Percentiles rank a stretch among this genome's conserved stretches.
These are phyloP conservation scores for Tokudaia tokunoshimensis DNA, from an alignment of 2,797 vertebrate species.

Conservation along the genomic window DNA sequence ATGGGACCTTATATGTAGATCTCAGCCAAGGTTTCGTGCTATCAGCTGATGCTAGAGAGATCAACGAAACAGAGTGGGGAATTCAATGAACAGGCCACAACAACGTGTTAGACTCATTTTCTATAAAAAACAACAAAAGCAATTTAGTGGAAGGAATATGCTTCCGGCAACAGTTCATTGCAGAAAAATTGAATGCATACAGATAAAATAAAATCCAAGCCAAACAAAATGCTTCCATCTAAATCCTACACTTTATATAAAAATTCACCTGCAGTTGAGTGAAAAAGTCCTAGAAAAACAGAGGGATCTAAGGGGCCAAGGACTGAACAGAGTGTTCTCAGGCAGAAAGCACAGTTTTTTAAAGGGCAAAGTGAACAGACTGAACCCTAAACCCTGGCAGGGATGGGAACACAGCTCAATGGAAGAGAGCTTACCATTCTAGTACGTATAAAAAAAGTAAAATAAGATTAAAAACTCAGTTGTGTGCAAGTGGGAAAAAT, in stretches of 20 bases:
- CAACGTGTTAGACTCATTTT: background rate
- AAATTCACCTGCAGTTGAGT: background rate
- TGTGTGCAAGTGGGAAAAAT: background rate
- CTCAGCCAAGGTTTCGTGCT: background rate
- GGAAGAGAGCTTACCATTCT: background rate
- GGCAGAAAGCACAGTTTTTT: background rate
- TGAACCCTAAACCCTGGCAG: background rate
- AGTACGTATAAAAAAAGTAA: background rate
- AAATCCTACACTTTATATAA: background rate
- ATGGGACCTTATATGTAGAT: background rate
- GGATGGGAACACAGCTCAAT: too few species aligned
- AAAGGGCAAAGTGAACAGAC: background rate
- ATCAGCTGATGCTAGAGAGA: background rate
- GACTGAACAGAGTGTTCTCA: accelerated
- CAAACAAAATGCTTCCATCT: background rate
- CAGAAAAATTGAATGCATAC: background rate
- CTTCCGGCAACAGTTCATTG: background rate
- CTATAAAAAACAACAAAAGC: background rate
- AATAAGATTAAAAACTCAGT: too few species aligned
- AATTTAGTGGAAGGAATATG: background rate
- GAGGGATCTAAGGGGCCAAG: too few species aligned
- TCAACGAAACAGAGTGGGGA: too few species aligned
- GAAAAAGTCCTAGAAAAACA: background rate
- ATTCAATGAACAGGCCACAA: background rate
- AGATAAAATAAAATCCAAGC: background rate